phyloP scores from a whole-genome alignment of 2,797 vertebrate species.

The Tenualosa thibaudeaui region DNA sequence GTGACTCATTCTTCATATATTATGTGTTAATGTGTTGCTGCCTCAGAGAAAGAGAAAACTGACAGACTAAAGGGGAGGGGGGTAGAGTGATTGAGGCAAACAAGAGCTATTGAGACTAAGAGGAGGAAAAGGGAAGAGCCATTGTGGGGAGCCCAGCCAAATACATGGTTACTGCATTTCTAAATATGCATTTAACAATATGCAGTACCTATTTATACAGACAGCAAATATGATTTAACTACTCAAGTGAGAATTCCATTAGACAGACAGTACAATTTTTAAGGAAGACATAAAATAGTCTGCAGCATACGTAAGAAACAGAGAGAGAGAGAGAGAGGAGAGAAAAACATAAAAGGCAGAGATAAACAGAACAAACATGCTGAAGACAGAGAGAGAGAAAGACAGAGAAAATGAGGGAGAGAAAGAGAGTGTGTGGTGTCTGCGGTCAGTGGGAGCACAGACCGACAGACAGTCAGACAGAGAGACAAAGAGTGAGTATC shows the following conservation, averaged over 20 bases:
- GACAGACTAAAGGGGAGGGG: neutral
- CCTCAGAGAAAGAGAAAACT: neutral
- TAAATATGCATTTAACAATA: slow-evolving; percentile 1
- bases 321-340: neutral
- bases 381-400: neutral
- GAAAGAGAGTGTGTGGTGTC: neutral
- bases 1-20: slow-evolving; percentile 9
- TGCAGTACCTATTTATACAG: neutral
- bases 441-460: neutral
- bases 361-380: neutral
- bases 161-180: slow-evolving; percentile 13
- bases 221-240: neutral
- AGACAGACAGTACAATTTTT: neutral
- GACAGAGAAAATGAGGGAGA: neutral
- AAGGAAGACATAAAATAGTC: neutral
- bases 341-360: neutral
- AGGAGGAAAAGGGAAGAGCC: neutral
- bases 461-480: slow-evolving; percentile 4
- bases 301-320: neutral
- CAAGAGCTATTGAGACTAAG: neutral
- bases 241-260: neutral
- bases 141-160: slow-evolving; percentile 12
- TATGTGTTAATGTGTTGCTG: neutral
- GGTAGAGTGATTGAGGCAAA: neutral
- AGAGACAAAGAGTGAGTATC: neutral